Conservation (phyloP, 2,113 vertebrate species). For the cat (Felis catus) region DNA sequence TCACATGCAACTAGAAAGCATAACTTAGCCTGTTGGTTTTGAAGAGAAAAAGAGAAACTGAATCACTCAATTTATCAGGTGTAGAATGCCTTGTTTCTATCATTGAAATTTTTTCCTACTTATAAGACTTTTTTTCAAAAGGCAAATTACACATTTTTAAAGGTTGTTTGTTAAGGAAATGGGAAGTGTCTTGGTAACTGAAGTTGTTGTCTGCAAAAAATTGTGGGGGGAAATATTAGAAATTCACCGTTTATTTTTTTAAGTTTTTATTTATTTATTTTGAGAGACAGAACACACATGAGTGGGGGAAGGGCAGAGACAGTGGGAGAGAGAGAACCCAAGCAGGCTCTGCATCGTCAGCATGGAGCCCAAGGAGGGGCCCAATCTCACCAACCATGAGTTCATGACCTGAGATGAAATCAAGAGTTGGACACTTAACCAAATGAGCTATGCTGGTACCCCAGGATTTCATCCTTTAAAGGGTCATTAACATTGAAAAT, state of each 20-base stretch:
- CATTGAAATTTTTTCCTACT: not conserved
- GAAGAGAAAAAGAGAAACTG: not conserved
- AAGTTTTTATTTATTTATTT: no score
- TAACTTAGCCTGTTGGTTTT: not conserved
- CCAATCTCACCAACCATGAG: no score
- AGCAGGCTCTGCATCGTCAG: no score
- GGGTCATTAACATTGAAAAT: not conserved
- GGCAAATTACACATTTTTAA: not conserved
- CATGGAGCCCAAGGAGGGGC: no score
- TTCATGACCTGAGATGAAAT: no score
- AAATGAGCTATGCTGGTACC: no score
- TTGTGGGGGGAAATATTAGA: not conserved
- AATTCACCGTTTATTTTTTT: not conserved
- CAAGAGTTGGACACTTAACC: no score
- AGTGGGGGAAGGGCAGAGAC: no score
- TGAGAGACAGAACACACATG: no score
- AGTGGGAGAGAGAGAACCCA: no score
- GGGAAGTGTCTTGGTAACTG: not conserved
- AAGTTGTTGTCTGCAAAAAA: constrained; percentile 6
- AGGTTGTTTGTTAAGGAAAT: not conserved
- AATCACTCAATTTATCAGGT: not conserved
- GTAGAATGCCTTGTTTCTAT: not conserved
- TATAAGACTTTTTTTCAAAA: not conserved
- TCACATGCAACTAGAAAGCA: not conserved
- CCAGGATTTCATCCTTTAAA: not conserved